A percentile compares a stretch with the other conserved stretches of the same genome.
phyloP scores from a whole-genome alignment of 2,113 vertebrate genomes.

The Salvator merianae region DNA sequence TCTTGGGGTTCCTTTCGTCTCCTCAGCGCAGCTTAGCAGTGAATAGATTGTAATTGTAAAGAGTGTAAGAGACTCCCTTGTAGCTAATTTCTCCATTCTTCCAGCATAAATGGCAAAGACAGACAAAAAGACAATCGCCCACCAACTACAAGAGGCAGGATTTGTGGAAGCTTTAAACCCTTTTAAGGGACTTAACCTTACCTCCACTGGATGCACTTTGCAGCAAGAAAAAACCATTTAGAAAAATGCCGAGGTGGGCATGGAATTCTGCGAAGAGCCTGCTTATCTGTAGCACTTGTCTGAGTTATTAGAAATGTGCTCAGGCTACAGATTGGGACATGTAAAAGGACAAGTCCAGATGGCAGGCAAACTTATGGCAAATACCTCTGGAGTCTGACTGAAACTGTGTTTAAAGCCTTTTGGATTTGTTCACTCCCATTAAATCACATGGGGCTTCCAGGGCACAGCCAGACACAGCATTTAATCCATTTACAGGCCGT shows the following conservation, averaged over 20 bases:
- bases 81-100: slow-evolving; percentile 18
- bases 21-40: not conserved
- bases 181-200: not conserved
- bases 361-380: too few species aligned
- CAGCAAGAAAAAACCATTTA: not conserved
- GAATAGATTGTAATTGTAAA: not conserved
- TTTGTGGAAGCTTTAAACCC: too few species aligned
- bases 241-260: not conserved
- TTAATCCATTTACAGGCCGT: too few species aligned
- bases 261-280: too few species aligned
- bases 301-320: not conserved
- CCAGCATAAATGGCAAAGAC: not conserved
- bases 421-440: too few species aligned
- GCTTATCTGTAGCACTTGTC: not conserved
- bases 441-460: too few species aligned
- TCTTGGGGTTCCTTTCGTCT: not conserved
- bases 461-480: too few species aligned
- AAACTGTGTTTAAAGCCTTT: too few species aligned
- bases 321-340: too few species aligned
- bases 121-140: not conserved
- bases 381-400: too few species aligned
- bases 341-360: too few species aligned
- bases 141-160: not conserved
- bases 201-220: not conserved
- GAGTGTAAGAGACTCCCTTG: slow-evolving; percentile 1